Percentiles rank a stretch among this genome's conserved stretches.
These are phyloP conservation scores for Semicossyphus pulcher DNA, from an alignment of 2,113 vertebrate species.

Conservation along the genomic window DNA sequence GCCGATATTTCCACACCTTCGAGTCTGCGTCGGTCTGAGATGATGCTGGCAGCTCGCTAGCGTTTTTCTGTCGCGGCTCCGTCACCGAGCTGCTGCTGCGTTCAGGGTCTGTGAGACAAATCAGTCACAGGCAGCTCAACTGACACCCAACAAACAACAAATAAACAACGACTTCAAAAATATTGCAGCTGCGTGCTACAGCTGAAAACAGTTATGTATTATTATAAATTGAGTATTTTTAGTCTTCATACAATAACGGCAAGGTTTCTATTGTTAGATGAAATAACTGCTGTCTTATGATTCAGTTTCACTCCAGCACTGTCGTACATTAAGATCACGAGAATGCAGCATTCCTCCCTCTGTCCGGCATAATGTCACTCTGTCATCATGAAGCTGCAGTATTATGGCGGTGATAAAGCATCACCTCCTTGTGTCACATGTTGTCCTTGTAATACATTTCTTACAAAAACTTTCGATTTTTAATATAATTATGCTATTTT, in stretches of 20 bases:
- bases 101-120: constrained; percentile 56
- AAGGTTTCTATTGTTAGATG: no score
- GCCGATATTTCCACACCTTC: constrained; percentile 62
- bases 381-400: not conserved
- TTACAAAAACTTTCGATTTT: no score
- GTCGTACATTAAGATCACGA: not conserved
- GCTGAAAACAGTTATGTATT: no score
- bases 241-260: no score
- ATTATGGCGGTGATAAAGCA: no score
- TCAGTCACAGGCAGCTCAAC: not conserved
- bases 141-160: not conserved
- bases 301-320: not conserved
- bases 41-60: constrained; percentile 67
- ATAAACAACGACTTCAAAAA: not conserved
- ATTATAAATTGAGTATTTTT: no score
- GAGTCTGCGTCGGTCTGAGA: constrained; percentile 58
- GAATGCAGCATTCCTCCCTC: not conserved
- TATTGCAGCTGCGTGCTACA: not conserved
- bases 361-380: not conserved
- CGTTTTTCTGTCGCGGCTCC: constrained; percentile 56
- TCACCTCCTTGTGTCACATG: not conserved
- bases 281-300: not conserved
- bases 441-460: not conserved
- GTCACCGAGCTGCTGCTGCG: constrained; percentile 55
- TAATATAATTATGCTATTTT: no score